Conservation (phyloP, 2,797 vertebrate genomes). For the Rallus crepitans region DNA sequence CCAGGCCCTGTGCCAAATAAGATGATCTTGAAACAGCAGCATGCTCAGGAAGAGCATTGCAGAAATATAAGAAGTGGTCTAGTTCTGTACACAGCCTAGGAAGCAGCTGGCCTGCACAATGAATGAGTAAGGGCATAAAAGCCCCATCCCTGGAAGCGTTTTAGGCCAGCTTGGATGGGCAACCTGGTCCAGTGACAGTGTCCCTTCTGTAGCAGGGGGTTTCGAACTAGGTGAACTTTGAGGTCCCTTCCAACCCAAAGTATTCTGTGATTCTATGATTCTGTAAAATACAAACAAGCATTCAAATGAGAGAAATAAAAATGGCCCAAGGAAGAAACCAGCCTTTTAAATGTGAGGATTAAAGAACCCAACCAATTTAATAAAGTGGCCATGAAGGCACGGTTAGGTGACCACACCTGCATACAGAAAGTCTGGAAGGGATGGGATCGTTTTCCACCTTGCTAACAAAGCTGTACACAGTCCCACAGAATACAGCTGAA, state of each 20-base stretch:
- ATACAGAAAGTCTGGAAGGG: background rate
- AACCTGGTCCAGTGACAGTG: no score
- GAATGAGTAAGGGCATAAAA: background rate
- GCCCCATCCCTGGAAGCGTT: no score
- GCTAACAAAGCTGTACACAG: background rate
- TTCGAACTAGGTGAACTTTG: no score
- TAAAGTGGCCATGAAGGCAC: background rate
- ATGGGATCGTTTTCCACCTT: background rate
- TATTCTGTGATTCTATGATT: no score
- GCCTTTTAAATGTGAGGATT: background rate
- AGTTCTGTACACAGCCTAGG: background rate
- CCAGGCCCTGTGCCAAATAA: background rate
- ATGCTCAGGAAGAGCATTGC: background rate
- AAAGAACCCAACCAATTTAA: background rate
- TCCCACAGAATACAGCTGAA: background rate
- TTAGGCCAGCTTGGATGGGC: no score
- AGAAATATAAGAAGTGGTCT: background rate
- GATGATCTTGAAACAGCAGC: background rate
- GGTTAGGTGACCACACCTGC: background rate
- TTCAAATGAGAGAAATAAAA: background rate
- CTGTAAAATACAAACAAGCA: background rate
- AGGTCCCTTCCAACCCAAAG: no score
- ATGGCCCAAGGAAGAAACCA: background rate
- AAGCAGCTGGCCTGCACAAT: background rate
- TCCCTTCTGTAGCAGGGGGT: no score